Evolutionary conservation across 1,140 invertebrate genomes (phyloP), one percentile per base, ranked within the genome.

Genomic region (Zaprionus africanus): DNA sequence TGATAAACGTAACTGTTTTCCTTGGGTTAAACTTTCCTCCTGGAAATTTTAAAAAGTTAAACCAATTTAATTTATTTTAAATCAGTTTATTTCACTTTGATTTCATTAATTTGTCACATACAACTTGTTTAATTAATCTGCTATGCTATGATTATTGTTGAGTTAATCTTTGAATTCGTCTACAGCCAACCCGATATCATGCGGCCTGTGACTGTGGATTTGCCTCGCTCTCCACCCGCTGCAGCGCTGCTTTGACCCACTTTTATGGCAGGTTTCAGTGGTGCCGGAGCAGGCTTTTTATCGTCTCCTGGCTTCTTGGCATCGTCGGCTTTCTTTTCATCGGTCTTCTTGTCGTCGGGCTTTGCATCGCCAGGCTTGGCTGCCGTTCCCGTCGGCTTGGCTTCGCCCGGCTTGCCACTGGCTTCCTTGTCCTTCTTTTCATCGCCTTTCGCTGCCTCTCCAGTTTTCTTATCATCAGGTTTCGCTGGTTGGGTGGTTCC

Each of bases 131-230:
- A 22, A n/a, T 54, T 36, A 28, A 38, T 34, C 66, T n/a, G n/a
- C n/a, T 57, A 49, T 28, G 41, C 51, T 36, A 58, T 57, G 43
- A 46, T 46, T 46, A 46, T 46, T 59, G 51, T 49, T 15, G 28
- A 49, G n/a, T 28, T 22, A 7, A 34, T 56, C 7, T 5, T 68
- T 22, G 28, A 22, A 24, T 31, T 41, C 11, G 22, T 6, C 12
- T 85, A 88, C 11, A 92, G 73, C 91, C 91, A 92, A 41, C 91
- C 91, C 22, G 91, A 92, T 53, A 92, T 92, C 91, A 92, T 92
- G 64, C 91, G 90, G n/a, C 91, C 91, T 1, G 91, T 92, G 31
- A 92, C 91, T 17, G 90, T 92, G 1, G 91, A 92, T 59, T 92
- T 92, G 26, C 91, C 91, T 11, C 91, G 82, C n/a, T 92, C 91